phyloP scores from a whole-genome alignment of 2,888 invertebrate genomes.

The Macaria notata region DNA sequence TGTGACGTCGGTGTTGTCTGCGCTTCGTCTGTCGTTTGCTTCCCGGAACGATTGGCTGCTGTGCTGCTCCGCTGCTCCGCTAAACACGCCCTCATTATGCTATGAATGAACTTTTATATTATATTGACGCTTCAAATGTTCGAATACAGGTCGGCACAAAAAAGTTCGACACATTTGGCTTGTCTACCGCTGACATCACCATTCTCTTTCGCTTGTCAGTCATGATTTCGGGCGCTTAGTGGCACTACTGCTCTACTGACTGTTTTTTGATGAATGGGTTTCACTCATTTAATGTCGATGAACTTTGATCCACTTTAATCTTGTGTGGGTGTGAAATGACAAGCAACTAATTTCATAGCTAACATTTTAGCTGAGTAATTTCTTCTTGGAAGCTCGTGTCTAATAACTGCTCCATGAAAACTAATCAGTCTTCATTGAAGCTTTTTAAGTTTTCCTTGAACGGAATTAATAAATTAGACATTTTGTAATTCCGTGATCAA shows the following conservation, averaged over 20 bases:
- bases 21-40: constrained; percentile 70
- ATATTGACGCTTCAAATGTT: constrained; percentile 33
- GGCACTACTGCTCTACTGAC: constrained; percentile 67
- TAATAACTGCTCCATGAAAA: constrained; percentile 10
- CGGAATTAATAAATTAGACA: constrained; percentile 2
- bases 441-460: neutral
- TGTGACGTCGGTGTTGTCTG: constrained; percentile 73
- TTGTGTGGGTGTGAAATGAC: constrained; percentile 65
- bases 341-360: constrained; percentile 45
- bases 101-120: constrained; percentile 58
- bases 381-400: constrained; percentile 29
- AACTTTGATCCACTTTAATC: constrained; percentile 72
- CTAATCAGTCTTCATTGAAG: constrained; percentile 6
- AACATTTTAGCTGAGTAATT: constrained; percentile 39
- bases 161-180: constrained; percentile 51
- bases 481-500: constrained; percentile 24
- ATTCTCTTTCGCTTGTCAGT: constrained; percentile 55
- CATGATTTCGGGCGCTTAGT: constrained; percentile 55
- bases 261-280: constrained; percentile 70
- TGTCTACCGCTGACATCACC: constrained; percentile 57
- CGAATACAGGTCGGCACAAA: constrained; percentile 39
- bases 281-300: constrained; percentile 70
- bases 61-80: constrained; percentile 71
- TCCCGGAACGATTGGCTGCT: constrained; percentile 72
- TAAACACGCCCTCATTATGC: constrained; percentile 59